Conservation (phyloP, 2,797 vertebrate species). For the Discoglossus pictus region DNA sequence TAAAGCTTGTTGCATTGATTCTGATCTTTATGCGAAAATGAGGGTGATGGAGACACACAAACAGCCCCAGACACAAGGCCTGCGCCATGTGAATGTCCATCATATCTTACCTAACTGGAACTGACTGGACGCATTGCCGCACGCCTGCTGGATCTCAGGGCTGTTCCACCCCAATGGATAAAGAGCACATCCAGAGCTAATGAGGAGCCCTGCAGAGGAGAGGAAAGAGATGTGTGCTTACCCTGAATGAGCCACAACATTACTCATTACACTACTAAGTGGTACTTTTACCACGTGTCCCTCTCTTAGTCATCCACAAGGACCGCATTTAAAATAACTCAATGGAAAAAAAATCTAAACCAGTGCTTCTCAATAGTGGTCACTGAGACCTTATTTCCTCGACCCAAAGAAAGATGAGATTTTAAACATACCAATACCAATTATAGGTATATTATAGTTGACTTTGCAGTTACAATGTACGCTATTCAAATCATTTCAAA, state of each 20-base stretch:
- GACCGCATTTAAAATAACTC: no score
- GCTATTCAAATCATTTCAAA: no score
- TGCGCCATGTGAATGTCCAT: slow-evolving; percentile 14
- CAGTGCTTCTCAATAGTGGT: no score
- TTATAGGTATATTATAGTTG: no score
- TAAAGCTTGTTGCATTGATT: slow-evolving; percentile 30
- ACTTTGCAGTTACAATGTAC: no score
- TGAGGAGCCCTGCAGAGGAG: slow-evolving; percentile 59
- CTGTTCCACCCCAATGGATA: slow-evolving; percentile 67
- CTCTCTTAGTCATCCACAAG: no score
- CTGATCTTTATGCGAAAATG: slow-evolving; percentile 22
- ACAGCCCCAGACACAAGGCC: slow-evolving; percentile 12
- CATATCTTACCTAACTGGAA: slow-evolving; percentile 64
- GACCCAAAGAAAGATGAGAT: no score
- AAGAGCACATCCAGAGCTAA: slow-evolving; percentile 64
- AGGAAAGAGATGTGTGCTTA: slow-evolving; percentile 33
- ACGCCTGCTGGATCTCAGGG: slow-evolving; percentile 64
- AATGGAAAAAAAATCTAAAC: no score
- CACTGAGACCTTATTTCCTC: no score
- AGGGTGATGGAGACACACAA: slow-evolving; percentile 18
- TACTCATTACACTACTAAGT: slow-evolving; percentile 40
- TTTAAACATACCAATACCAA: no score
- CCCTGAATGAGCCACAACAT: slow-evolving; percentile 18
- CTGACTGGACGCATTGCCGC: slow-evolving; percentile 64
- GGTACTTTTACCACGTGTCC: no score